Base-by-base conservation (phyloP, 1,140 invertebrate genomes). In the Penaeus vannamei region DNA sequence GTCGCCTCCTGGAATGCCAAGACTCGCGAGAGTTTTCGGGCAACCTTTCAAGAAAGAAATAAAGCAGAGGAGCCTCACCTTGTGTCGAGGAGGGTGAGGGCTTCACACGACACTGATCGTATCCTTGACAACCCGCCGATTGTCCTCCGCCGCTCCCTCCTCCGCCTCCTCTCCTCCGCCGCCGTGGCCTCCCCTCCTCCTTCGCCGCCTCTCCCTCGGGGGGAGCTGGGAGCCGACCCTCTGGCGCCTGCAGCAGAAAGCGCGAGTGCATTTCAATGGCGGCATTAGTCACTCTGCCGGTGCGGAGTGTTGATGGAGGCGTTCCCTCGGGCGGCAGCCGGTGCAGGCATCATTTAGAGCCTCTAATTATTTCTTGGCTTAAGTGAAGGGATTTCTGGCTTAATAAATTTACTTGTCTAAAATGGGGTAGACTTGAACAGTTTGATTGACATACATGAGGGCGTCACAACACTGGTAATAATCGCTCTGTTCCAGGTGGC, bases 61-160 rank as follows among this genome's bases (percentile, higher is more conserved):
- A 53, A 77, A 26, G 22, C 23, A 14, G 61, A 61, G 20, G 59
- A 76, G 32, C 42, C 42, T 87, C 53, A 87, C 86, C 86, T 87
- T 36, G 86, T 87, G 42, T 87, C 86, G 2, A 87, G 29, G n/a
- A 87, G 86, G 1, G 86, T 87, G 14, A 87, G 62, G 4, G 86
- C 80, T 62, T 87, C 86, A 53, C 86, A 87, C 5, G 86, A 87
- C 0, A 87, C 86, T 23, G 86, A 87, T 60, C 86, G 86, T 59
- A 82, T 29, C 26, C 86, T 42, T 46, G 86, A 81, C 10, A 87
- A 32, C 0, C 61, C 72, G 10, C 72, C 86, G 17, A 82, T 53
- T 17, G 86, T 82, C n/a, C 86, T 81, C 62, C 85, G 62, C 79
- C 86, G 69, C 79, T 87, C 77, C 29, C 86, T 60, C 46, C 69